These are phyloP conservation scores for Callocephalon fimbriatum DNA, from an alignment of 2,113 vertebrate genomes.

Conservation along the genomic window DNA sequence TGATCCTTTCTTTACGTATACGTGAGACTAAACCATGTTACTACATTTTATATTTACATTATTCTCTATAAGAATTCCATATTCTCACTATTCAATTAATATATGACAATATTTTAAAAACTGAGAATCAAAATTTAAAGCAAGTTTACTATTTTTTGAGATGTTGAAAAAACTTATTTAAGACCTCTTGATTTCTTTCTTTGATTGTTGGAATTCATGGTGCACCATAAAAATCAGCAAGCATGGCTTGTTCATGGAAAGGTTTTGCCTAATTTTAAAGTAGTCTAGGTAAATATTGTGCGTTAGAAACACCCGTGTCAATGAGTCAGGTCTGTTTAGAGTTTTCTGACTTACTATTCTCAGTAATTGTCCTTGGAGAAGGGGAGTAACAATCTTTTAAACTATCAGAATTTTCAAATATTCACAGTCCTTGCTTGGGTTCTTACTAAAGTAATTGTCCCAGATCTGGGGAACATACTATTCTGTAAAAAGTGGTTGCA, in stretches of 20 bases:
- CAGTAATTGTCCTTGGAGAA: background rate
- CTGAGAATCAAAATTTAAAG: constrained; percentile 8
- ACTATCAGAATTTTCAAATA: background rate
- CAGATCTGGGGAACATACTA: background rate
- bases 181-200: background rate
- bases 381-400: background rate
- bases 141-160: background rate
- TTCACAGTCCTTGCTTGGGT: background rate
- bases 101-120: constrained; percentile 39
- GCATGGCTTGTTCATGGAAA: background rate
- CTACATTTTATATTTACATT: constrained; percentile 18
- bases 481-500: background rate
- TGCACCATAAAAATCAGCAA: background rate
- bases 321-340: background rate
- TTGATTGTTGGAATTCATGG: background rate
- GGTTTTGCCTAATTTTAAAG: background rate
- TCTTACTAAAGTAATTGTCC: background rate
- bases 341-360: background rate
- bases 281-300: background rate
- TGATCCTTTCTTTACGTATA: constrained; percentile 17
- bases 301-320: background rate
- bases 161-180: background rate
- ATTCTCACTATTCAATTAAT: constrained; percentile 45
- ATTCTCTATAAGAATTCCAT: constrained; percentile 31
- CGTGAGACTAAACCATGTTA: constrained; percentile 10